Evolutionary conservation across 2,888 invertebrate species (phyloP).

Genomic region (Lamellibrachia satsuma): DNA sequence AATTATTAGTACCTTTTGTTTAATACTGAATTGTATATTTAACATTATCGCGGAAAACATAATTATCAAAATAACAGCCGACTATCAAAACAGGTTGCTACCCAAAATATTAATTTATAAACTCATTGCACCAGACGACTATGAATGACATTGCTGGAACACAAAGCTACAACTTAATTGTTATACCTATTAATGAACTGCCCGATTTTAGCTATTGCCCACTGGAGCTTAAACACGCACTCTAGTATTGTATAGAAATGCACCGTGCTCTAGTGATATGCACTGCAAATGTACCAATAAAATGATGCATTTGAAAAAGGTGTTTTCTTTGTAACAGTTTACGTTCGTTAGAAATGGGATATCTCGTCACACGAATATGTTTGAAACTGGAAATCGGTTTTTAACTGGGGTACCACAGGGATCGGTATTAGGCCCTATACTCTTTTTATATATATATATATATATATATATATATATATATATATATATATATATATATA

Average conservation of each 20-base stretch:
- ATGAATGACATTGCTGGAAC: background rate
- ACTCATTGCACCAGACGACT: background rate
- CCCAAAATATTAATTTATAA: background rate
- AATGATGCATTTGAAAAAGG: background rate
- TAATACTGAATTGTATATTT: background rate
- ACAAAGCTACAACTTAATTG: background rate
- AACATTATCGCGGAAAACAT: background rate
- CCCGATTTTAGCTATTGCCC: background rate
- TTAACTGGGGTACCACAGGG: too few species aligned
- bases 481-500: too few species aligned
- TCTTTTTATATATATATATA: too few species aligned
- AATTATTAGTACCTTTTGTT: background rate
- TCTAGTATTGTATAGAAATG: background rate
- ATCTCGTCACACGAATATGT: too few species aligned
- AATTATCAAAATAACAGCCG: background rate
- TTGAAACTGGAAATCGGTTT: too few species aligned
- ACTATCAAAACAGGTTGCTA: background rate
- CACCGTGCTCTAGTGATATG: background rate
- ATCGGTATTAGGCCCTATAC: too few species aligned
- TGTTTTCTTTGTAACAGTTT: background rate
- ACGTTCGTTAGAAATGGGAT: too few species aligned
- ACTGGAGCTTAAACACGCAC: background rate
- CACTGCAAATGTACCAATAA: conserved; percentile 7
- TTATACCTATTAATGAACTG: background rate
- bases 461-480: too few species aligned